Percentiles rank a stretch among this genome's conserved stretches.
Evolutionary conservation across 2,113 vertebrate species (phyloP).

Genomic region (Zootoca vivipara): DNA sequence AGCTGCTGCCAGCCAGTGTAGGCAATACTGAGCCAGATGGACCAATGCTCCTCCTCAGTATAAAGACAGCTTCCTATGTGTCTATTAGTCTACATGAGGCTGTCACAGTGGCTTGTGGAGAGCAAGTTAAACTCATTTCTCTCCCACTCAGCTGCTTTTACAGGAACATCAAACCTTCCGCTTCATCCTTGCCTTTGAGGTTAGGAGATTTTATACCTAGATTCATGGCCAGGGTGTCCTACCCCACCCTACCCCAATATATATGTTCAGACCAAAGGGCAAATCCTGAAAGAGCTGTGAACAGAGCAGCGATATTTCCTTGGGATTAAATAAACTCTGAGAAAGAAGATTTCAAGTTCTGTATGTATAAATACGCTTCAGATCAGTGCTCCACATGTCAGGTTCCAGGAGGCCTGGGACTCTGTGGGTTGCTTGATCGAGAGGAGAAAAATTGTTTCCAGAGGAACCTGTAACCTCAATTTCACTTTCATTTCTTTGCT

Average conservation of each 20-base stretch:
- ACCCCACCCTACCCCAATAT: not conserved
- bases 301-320: not conserved
- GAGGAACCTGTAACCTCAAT: not conserved
- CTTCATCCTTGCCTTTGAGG: not conserved
- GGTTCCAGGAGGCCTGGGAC: not conserved
- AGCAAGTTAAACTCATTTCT: not conserved
- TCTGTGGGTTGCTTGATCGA: too few relatives aligned
- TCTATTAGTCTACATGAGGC: not conserved
- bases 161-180: not conserved
- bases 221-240: not conserved
- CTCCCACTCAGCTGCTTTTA: not conserved
- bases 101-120: not conserved
- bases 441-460: not conserved
- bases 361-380: not conserved
- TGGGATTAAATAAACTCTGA: too few relatives aligned
- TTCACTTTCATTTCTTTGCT: not conserved
- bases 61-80: too few relatives aligned
- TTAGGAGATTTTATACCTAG: too few relatives aligned
- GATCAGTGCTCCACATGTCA: not conserved
- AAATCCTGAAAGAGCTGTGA: not conserved
- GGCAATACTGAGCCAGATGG: too few relatives aligned
- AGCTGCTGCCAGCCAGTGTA: too few relatives aligned
- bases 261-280: not conserved
- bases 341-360: not conserved
- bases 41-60: too few relatives aligned